Percentiles rank a stretch among this genome's conserved stretches.
Evolutionary conservation across 2,113 vertebrate species (phyloP).

Genomic region (Mugil cephalus): DNA sequence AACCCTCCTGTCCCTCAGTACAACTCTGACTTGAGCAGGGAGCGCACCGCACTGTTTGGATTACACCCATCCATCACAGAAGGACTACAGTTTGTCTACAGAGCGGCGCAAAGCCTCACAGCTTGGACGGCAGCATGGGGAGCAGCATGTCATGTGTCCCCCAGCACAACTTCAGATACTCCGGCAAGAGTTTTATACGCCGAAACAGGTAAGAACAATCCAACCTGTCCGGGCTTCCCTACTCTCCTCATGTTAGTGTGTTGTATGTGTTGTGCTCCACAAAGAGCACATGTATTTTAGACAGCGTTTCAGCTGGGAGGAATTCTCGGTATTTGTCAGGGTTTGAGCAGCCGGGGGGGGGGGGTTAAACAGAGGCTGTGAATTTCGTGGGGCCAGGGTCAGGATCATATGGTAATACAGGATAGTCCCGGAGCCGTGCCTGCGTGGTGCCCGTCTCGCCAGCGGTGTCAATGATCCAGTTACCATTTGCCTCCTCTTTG

Average conservation of each 20-base stretch:
- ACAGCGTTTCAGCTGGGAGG: constrained; percentile 50
- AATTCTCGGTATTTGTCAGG: constrained; percentile 65
- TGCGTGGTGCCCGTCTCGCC: constrained; percentile 47
- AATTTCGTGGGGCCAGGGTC: constrained; percentile 45
- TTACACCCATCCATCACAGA: constrained; percentile 64
- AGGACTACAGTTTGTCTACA: constrained; percentile 36
- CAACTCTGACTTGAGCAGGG: constrained; percentile 63
- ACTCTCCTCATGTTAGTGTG: constrained; percentile 17
- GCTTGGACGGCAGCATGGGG: constrained; percentile 80
- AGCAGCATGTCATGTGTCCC: constrained; percentile 86
- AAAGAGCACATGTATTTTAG: constrained; percentile 44
- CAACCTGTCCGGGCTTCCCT: neutral
- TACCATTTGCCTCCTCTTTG: constrained; percentile 64
- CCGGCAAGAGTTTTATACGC: constrained; percentile 86
- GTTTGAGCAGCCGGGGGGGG: constrained; percentile 53
- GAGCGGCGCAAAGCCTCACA: constrained; percentile 24
- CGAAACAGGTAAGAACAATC: constrained; percentile 83
- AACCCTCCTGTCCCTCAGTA: constrained; percentile 70
- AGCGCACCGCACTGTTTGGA: constrained; percentile 67
- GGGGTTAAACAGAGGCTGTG: constrained; percentile 63
- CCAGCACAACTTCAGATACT: constrained; percentile 85
- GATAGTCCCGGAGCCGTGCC: constrained; percentile 43
- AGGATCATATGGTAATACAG: constrained; percentile 59
- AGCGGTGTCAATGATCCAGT: constrained; percentile 70
- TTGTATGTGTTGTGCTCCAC: neutral